Evolutionary conservation across 2,888 invertebrate genomes (phyloP), one percentile per base, ranked within the genome.

Genomic region (Andrena camellia): DNA sequence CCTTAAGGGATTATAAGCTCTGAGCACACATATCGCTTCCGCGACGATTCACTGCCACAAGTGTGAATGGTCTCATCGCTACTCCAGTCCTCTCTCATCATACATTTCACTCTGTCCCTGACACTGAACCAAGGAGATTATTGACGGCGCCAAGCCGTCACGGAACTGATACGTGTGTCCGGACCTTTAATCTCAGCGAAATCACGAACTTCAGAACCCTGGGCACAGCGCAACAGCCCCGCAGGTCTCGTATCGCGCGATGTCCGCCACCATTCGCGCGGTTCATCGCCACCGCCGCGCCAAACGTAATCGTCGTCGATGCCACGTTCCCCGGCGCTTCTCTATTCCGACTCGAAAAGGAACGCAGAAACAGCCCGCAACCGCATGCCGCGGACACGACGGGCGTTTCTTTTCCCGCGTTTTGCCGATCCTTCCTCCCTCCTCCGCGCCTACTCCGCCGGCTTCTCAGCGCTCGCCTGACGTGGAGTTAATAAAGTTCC

Each of bases 401-500:
- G 17, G 26, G 68, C 70, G 68, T 67, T 86, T 86, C 86, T 88
- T 88, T 85, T 63, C 81, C 60, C 81, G 73, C 73, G 74, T 86
- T 74, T 67, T 57, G 68, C 84, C 52, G 76, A 78, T 69, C 68
- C 26, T 50, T 50, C 52, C 42, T 13, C 35, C 50, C 68, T 69
- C 60, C 60, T 68, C 71, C 64, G 50, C 63, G 69, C 66, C 81
- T 74, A 42, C 70, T 78, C 73, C 86, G 75, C 76, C 80, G 72
- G 73, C 81, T 59, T 78, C 80, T 77, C 83, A 20, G 64, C 72
- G 42, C 62, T 68, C 31, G n/a, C 66, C 78, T 83, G 88, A 85
- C 87, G 79, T 73, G 72, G 78, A 84, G 84, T 88, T 88, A 88
- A 88, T 88, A 88, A 88, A 88, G 88, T 88, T 86, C 78, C 86